Evolutionary conservation across 2,797 vertebrate species (phyloP).

Genomic region (Brachyrhaphis roseni): DNA sequence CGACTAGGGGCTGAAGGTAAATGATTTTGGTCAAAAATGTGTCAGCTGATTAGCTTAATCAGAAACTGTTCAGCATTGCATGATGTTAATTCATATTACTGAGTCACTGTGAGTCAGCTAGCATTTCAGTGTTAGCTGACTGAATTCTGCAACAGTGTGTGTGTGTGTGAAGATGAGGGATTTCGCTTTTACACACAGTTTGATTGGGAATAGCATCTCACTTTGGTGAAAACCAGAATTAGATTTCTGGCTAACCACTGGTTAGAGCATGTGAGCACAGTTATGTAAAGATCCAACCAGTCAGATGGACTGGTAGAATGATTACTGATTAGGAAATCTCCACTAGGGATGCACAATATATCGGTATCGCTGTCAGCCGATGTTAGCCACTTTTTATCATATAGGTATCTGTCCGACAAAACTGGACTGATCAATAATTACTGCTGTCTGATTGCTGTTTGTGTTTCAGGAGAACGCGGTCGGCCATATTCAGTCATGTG

Average conservation of each 20-base stretch:
- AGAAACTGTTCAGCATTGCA: neutral
- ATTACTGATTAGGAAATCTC: neutral
- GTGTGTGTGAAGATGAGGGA: neutral
- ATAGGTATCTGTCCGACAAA: neutral
- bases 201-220: neutral
- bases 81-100: neutral
- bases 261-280: neutral
- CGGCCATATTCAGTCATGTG: neutral
- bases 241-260: neutral
- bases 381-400: neutral
- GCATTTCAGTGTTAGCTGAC: neutral
- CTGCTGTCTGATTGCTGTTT: neutral
- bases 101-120: neutral
- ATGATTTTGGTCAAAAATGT: neutral
- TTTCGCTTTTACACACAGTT: neutral
- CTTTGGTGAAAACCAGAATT: neutral
- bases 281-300: neutral
- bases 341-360: neutral
- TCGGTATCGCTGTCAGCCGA: neutral
- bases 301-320: neutral
- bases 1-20: neutral
- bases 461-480: neutral
- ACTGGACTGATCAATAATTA: neutral
- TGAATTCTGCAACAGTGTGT: neutral
- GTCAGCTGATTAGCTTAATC: neutral